These are phyloP conservation scores for Yoshiicerus persimilis DNA, from an alignment of 1,140 invertebrate species.

Conservation along the genomic window DNA sequence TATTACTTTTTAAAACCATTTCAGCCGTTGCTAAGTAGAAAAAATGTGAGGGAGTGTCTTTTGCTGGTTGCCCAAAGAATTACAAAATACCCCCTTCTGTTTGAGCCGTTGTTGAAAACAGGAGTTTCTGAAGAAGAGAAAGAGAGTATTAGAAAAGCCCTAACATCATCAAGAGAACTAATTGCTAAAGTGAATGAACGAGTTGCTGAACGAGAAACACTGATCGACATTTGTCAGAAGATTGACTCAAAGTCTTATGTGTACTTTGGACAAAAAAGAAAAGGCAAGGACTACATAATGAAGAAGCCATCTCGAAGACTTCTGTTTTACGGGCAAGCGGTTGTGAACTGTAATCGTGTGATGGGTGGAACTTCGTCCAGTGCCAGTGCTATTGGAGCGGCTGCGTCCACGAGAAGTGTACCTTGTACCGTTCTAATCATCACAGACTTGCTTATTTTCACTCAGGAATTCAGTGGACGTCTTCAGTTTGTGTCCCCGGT, in stretches of 20 bases:
- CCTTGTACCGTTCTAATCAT: slow-evolving; percentile 41
- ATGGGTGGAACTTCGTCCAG: background rate
- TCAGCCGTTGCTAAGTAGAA: slow-evolving; percentile 83
- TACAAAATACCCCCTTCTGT: slow-evolving; percentile 90
- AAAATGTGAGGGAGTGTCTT: slow-evolving; percentile 93
- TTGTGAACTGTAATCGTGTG: slow-evolving; percentile 33
- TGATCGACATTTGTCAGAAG: slow-evolving; percentile 88
- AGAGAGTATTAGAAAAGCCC: slow-evolving; percentile 70
- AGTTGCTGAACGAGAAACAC: slow-evolving; percentile 85
- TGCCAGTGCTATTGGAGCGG: background rate
- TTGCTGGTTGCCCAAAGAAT: slow-evolving; percentile 89
- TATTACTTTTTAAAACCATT: slow-evolving; percentile 27
- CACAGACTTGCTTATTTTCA: slow-evolving; percentile 45
- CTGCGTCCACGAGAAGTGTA: slow-evolving; percentile 2
- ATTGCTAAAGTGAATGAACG: slow-evolving; percentile 74
- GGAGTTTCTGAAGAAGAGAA: slow-evolving; percentile 74
- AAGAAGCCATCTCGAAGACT: slow-evolving; percentile 73
- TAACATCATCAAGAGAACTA: slow-evolving; percentile 58
- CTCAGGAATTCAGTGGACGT: slow-evolving; percentile 41
- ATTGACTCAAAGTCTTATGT: slow-evolving; percentile 91
- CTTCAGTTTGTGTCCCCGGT: slow-evolving; percentile 44
- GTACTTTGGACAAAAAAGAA: slow-evolving; percentile 77
- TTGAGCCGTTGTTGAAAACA: slow-evolving; percentile 89
- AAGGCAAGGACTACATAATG: slow-evolving; percentile 92
- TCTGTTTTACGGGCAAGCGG: slow-evolving; percentile 58